Percentiles rank a stretch among this genome's conserved stretches.
Evolutionary conservation across 2,888 invertebrate species (phyloP).

Genomic region (Serripes groenlandicus): DNA sequence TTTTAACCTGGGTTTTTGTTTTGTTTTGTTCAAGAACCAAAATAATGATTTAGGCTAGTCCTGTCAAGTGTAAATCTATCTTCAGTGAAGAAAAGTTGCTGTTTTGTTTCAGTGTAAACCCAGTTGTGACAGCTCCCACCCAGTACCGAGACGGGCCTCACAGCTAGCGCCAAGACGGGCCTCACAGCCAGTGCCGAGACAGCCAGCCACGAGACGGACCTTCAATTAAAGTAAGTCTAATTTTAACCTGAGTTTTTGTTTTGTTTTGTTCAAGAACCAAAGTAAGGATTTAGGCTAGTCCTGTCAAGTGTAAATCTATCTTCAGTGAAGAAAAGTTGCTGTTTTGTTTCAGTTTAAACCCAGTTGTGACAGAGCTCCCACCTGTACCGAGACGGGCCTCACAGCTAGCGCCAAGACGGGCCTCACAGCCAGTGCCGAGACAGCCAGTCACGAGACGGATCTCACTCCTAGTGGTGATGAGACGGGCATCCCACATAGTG

Average conservation of each 20-base stretch:
- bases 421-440: neutral
- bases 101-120: neutral
- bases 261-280: too few relatives aligned
- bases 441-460: neutral
- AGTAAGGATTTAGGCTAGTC: too few relatives aligned
- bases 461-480: neutral
- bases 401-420: neutral
- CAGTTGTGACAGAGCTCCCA: neutral
- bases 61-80: too few relatives aligned
- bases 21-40: too few relatives aligned
- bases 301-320: too few relatives aligned
- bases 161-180: neutral
- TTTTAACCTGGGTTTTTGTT: too few relatives aligned
- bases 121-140: neutral
- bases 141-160: neutral
- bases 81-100: too few relatives aligned
- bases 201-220: neutral
- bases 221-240: too few relatives aligned
- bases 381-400: neutral
- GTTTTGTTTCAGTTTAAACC: neutral
- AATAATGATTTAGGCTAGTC: too few relatives aligned
- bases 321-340: too few relatives aligned
- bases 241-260: too few relatives aligned
- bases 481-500: neutral
- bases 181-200: neutral